Percentiles rank a stretch among this genome's conserved stretches.
phyloP scores from a whole-genome alignment of 2,797 vertebrate genomes.

The Neosilurus mollespiculum region DNA sequence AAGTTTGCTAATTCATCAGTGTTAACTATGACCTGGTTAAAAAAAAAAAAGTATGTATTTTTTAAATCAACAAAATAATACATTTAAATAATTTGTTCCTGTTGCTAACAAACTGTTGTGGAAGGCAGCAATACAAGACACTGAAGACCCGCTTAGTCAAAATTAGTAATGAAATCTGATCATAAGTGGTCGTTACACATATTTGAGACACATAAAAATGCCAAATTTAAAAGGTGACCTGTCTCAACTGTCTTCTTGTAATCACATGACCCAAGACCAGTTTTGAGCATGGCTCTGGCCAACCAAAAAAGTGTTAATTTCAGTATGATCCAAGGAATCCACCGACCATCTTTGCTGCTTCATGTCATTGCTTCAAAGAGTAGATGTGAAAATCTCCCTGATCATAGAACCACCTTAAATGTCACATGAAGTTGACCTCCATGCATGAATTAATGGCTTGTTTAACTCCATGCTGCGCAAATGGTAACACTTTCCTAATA shows the following conservation, averaged over 20 bases:
- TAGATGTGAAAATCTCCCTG: slow-evolving; percentile 23
- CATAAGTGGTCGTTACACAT: not conserved
- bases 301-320: slow-evolving; percentile 55
- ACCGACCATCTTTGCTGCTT: slow-evolving; percentile 12
- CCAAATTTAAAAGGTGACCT: not conserved
- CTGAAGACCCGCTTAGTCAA: not conserved
- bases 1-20: not conserved
- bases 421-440: slow-evolving; percentile 26
- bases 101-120: not conserved
- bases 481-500: slow-evolving; percentile 2
- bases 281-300: no score
- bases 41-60: not conserved
- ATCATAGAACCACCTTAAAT: not conserved
- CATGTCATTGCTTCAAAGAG: slow-evolving; percentile 8
- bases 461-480: not conserved
- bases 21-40: not conserved
- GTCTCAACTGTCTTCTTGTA: not conserved
- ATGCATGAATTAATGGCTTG: not conserved
- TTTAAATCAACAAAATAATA: not conserved
- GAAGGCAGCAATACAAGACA: not conserved
- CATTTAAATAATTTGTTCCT: not conserved
- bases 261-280: not conserved
- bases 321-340: slow-evolving; percentile 28
- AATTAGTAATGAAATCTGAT: not conserved
- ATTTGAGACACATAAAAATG: not conserved